Conservation (phyloP, 2,113 vertebrate species). For the Solea senegalensis region DNA sequence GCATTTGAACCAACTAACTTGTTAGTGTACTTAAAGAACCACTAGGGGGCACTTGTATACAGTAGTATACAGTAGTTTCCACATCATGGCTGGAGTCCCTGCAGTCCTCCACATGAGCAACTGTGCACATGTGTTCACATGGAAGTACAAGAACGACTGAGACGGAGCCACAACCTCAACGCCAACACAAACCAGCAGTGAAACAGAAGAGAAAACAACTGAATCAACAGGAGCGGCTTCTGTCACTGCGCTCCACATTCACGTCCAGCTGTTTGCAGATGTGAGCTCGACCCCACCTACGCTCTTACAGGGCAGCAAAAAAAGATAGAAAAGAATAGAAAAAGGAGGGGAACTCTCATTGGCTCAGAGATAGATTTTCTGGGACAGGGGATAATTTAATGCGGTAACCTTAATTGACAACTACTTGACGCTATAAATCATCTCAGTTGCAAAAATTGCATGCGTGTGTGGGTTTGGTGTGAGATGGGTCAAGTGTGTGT, state of each 20-base stretch:
- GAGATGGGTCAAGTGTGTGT: conserved; percentile 17
- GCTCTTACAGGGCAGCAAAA: conserved; percentile 14
- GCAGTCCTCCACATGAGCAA: conserved; percentile 13
- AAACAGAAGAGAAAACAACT: conserved; percentile 40
- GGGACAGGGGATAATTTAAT: conserved; percentile 83
- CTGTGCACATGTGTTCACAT: conserved; percentile 22
- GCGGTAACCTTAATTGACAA: conserved; percentile 86
- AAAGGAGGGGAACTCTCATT: conserved; percentile 45
- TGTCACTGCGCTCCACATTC: conserved; percentile 11
- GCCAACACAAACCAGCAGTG: conserved; percentile 22
- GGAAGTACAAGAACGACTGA: conserved; percentile 26
- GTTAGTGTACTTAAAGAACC: conserved; percentile 53
- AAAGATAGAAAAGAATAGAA: not conserved
- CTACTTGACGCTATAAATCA: conserved; percentile 84
- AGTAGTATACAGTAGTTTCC: conserved; percentile 65
- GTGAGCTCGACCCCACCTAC: conserved; percentile 32
- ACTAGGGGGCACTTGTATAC: conserved; percentile 80
- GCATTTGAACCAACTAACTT: conserved; percentile 7
- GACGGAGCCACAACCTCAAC: conserved; percentile 25
- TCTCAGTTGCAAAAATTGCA: conserved; percentile 55
- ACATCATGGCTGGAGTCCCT: conserved; percentile 7
- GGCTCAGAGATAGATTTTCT: conserved; percentile 77
- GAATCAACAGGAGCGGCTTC: conserved; percentile 34
- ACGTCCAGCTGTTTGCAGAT: conserved; percentile 32
- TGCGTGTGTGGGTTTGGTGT: conserved; percentile 20